These are phyloP conservation scores for Raja brachyura DNA, from an alignment of 2,113 vertebrate species.

Conservation along the genomic window DNA sequence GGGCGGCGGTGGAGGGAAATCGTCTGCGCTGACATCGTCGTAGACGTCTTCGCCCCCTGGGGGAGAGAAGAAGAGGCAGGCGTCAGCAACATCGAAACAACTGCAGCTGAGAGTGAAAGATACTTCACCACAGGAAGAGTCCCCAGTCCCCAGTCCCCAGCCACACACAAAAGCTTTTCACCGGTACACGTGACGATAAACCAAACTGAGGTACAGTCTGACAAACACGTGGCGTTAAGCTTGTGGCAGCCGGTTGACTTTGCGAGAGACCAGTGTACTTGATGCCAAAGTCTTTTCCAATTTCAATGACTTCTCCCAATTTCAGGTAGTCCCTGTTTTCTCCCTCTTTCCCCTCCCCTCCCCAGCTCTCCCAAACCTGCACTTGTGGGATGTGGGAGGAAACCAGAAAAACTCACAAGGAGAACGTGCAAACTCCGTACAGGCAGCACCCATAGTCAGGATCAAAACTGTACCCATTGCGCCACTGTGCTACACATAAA, in stretches of 20 bases:
- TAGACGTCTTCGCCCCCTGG: conserved; percentile 70
- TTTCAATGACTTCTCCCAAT: too few relatives aligned
- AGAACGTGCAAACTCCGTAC: too few relatives aligned
- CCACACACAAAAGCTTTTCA: background rate
- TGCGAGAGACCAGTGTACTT: background rate
- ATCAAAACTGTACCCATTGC: too few relatives aligned
- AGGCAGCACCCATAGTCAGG: too few relatives aligned
- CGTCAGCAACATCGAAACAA: background rate
- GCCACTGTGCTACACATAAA: too few relatives aligned
- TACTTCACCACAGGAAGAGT: background rate
- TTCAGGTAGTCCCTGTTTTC: too few relatives aligned
- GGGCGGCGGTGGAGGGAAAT: conserved; percentile 52
- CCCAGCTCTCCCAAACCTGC: too few relatives aligned
- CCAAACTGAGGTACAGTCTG: background rate
- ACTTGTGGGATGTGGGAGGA: too few relatives aligned
- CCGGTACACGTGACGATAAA: too few relatives aligned
- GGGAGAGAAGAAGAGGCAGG: conserved; percentile 40
- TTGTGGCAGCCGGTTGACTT: background rate
- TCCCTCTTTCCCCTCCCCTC: too few relatives aligned
- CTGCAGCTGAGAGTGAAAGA: background rate
- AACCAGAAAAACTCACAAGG: too few relatives aligned
- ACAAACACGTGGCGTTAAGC: background rate
- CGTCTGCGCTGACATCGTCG: conserved; percentile 74
- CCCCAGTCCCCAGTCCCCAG: background rate
- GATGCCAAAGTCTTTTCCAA: too few relatives aligned